Evolutionary conservation across 2,888 invertebrate species (phyloP).

Genomic region (Rotaria socialis): DNA sequence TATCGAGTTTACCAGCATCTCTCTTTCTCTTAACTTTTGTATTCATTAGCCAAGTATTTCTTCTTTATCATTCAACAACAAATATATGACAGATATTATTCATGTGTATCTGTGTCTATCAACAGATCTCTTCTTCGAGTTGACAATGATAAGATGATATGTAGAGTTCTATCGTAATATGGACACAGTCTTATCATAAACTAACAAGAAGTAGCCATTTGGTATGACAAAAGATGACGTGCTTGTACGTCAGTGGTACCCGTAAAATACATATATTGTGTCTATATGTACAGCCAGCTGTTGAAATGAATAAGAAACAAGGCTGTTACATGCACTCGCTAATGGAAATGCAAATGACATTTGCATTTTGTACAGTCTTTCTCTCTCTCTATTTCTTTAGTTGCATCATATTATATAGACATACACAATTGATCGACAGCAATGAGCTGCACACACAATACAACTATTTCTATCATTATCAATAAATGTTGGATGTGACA

Average conservation of each 20-base stretch:
- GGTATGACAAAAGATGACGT: constrained; percentile 20
- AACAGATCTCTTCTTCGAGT: neutral
- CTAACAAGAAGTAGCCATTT: neutral
- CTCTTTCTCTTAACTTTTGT: no score
- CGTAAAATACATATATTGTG: neutral
- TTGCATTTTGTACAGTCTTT: neutral
- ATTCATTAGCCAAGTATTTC: no score
- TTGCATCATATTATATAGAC: neutral
- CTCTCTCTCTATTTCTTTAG: neutral
- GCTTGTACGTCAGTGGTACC: neutral
- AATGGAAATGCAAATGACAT: constrained; percentile 17
- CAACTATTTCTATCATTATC: neutral
- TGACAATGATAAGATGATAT: neutral
- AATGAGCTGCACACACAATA: neutral
- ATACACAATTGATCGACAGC: neutral
- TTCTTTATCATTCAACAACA: neutral
- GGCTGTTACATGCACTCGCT: neutral
- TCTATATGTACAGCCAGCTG: neutral
- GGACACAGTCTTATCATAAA: neutral
- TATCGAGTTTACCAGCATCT: no score
- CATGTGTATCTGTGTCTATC: neutral
- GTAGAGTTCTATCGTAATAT: neutral
- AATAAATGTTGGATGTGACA: neutral
- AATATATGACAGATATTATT: neutral
- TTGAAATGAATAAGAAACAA: neutral